Evolutionary conservation across 2,113 vertebrate species (phyloP), one percentile per base, ranked within the genome.

Genomic region (Rousettus leschenaultii): DNA sequence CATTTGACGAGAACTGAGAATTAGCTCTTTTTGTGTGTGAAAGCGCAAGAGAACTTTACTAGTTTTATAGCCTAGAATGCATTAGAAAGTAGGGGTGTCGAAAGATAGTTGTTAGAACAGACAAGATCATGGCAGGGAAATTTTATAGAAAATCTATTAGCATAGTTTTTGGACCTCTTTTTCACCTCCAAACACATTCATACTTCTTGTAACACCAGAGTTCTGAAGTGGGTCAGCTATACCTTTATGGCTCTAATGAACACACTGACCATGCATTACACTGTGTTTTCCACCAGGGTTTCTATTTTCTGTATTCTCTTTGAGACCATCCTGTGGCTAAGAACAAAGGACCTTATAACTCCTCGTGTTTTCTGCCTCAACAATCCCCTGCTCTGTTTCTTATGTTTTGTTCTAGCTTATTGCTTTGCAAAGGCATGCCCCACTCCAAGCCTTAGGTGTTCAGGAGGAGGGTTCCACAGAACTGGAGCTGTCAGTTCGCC

Each of bases 1-100:
- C 33, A 63, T 45, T 89, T 78, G 66, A 30, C 83, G 30, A 86
- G 43, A 86, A 71, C 43, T 83, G 24, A 86, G 43, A 86, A 71
- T 51, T 66, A 57, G 55, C 18, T 40, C 35, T 38, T 86, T 91
- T 65, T 13, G 48, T 43, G 48, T 43, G 13, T 35, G 73, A 59
- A 92, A 92, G 3, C 38, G 11, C 78, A 89, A 80, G 45, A 89
- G 57, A 51, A 89, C 12, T 21, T 75, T 38, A 75, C 35, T 82
- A 43, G 45, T 74, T 57, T 89, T 71, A 45, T 55, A 80, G 26
- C 5, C 12, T 88, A 89, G 74, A 91, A 63, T 57, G 16, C 22
- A 43, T 38, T 75, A 61, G 35, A 19, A 21, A 59, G 24, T 66
- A 65, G 28, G 55, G 57, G 3, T 40, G 40, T 61, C 61, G 48